Evolutionary conservation across 2,797 vertebrate species (phyloP), one percentile per base, ranked within the genome.

Genomic region (Leuciscus waleckii): DNA sequence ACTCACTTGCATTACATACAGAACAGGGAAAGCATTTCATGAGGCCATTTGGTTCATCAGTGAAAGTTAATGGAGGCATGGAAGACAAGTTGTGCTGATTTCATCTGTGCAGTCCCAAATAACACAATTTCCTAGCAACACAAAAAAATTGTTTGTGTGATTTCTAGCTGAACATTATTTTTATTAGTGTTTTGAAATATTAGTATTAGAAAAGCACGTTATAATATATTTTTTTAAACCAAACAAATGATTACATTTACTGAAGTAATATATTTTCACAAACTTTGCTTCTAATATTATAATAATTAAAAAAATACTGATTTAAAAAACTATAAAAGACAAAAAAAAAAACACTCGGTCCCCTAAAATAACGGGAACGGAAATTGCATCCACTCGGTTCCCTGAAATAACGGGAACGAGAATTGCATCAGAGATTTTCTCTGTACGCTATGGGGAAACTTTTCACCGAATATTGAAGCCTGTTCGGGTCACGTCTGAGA

Each of bases 1-100:
- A 77, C 76, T 4, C 83, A 94, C 93, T 87, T 90, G 17, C 0
- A 74, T 82, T 29, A 81, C 93, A 94, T 0, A 4, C 32, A 43
- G 35, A 6, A 71, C 93, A 94, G 0, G 4, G 1, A 4, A 41
- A n/a, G 23, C 93, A 94, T 0, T 58, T 5, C 17, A 23, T 16
- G 35, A 58, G 54, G 32, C 6, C 35, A 10, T 16, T 77, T 35
- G 51, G 21, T 39, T 58, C 32, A 58, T 37, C 32, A 56, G 0
- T 39, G 16, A 37, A 77, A 39, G 75, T 58, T 0, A 19, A 77
- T 58, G 7, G 3, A 61, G 35, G 16, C 75, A 77, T 8, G 32
- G 49, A 76, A 7, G 9, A 37, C 74, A 76, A n/a, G 74, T 76
- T 56, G 51, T 76, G 74, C 1, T 56, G 29, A 8, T 37, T 3